Evolutionary conservation across 1,140 invertebrate genomes (phyloP), one percentile per base, ranked within the genome.

Genomic region (Phymastichus coffea): DNA sequence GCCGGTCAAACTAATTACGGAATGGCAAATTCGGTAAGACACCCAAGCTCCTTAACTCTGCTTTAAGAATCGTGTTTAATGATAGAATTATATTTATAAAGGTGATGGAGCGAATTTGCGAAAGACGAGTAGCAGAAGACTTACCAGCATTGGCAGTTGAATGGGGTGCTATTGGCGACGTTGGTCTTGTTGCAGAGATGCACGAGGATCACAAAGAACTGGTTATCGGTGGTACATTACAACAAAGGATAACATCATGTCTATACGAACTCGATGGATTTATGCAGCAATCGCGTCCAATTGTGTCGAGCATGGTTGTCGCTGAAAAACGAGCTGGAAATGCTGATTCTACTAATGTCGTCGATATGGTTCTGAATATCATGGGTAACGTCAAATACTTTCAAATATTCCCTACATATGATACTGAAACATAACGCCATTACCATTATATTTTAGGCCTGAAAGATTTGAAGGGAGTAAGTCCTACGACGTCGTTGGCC

Each of bases 1-100:
- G 80, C 82, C 49, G 89, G 88, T 10, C 88, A 92, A 71, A 82
- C 83, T 3, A 91, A 90, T 69, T 91, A 92, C 72, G 88, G 79
- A 19, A 75, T 81, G 71, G 72, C 80, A 0, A 84, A 83, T 63
- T 82, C 80, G 3, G 80, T 52, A n/a, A 33, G 47, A 28, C n/a
- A n/a, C n/a, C n/a, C n/a, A n/a, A n/a, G n/a, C n/a, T n/a, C n/a
- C n/a, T n/a, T n/a, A n/a, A n/a, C n/a, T n/a, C n/a, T n/a, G n/a
- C n/a, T n/a, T n/a, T n/a, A n/a, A n/a, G n/a, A n/a, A n/a, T n/a
- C n/a, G n/a, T n/a, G n/a, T n/a, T n/a, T n/a, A n/a, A n/a, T n/a
- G n/a, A n/a, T n/a, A 41, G 17, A 46, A 46, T 46, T 28, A n/a
- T n/a, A n/a, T n/a, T n/a, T n/a, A n/a, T n/a, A n/a, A n/a, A 54